Evolutionary conservation across 2,888 invertebrate genomes (phyloP).

Genomic region (Leistus spinibarbis): DNA sequence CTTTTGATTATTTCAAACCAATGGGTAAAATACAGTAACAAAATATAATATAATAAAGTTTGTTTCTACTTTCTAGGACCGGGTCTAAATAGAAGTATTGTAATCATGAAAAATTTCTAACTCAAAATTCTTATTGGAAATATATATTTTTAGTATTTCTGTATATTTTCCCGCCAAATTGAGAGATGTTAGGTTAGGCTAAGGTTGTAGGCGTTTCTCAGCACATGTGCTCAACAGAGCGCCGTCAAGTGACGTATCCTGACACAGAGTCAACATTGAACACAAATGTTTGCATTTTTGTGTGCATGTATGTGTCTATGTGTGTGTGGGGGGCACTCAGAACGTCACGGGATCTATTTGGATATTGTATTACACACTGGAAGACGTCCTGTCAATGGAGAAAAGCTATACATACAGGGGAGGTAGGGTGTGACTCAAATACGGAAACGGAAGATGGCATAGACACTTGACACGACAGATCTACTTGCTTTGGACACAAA

Average conservation of each 20-base stretch:
- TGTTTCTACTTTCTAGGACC: no score
- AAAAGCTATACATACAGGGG: no score
- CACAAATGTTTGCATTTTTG: slow-evolving; percentile 1
- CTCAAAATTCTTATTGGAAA: no score
- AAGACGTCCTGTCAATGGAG: not conserved
- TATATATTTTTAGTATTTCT: not conserved
- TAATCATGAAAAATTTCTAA: no score
- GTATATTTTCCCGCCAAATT: not conserved
- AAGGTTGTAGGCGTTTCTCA: not conserved
- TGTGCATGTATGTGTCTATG: not conserved
- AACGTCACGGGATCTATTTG: not conserved
- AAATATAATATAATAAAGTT: no score
- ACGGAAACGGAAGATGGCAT: not conserved
- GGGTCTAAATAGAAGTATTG: no score
- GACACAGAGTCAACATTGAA: not conserved
- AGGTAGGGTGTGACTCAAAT: not conserved
- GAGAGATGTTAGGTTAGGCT: not conserved
- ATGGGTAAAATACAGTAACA: no score
- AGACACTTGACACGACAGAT: not conserved
- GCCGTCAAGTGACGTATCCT: not conserved
- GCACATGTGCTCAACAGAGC: not conserved
- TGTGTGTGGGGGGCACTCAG: not conserved
- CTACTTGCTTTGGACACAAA: not conserved
- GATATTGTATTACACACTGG: not conserved
- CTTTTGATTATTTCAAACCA: not conserved